Base-by-base conservation (phyloP, 2,113 vertebrate genomes). In the Echinops telfairi region DNA sequence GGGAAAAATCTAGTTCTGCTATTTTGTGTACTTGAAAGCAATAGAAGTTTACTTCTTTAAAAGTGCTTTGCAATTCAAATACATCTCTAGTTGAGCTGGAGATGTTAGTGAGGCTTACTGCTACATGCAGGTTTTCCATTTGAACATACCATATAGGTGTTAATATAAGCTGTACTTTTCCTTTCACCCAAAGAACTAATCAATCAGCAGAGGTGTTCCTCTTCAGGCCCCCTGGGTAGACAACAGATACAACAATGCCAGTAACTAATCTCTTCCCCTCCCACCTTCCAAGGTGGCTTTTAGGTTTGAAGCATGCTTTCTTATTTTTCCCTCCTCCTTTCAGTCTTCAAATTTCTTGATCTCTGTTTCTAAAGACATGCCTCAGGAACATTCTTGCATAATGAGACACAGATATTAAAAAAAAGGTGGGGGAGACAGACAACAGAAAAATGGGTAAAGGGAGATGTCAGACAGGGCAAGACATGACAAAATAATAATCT, bases 301-400 rank as follows among this genome's bases (percentile, higher is more conserved):
- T 97, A 95, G 97, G 94, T 94, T 98, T 97, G 93, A 95, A 97
- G 92, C 79, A 88, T 40, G 2, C 27, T 86, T 64, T 58, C 62
- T 82, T 89, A 62, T 1, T 79, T 91, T 89, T 84, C 79, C 40
- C 77, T 88, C 17, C 31, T 79, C 83, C 16, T 53, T 76, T 92
- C 47, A 75, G 16, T 88, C 43, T 86, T 33, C 6, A 90, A 27
- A 40, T 71, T 36, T 93, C 76, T 57, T 75, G 43, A 38, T 29
- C 64, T 91, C 71, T 76, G 29, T 79, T 82, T 90, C 83, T 80
- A 84, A 68, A 83, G 70, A 57, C 16, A 57, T 6, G 9, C 96
- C 31, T 40, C 88, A 10, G 96, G 97, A 83, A 53, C 58, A 79
- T 70, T 79, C 76, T 95, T 96, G n/a, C 17, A 94, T 75, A 29